Percentiles rank a stretch among this genome's conserved stretches.
These are phyloP conservation scores for Montifringilla adamsi DNA, from an alignment of 2,113 vertebrate species.

Conservation along the genomic window DNA sequence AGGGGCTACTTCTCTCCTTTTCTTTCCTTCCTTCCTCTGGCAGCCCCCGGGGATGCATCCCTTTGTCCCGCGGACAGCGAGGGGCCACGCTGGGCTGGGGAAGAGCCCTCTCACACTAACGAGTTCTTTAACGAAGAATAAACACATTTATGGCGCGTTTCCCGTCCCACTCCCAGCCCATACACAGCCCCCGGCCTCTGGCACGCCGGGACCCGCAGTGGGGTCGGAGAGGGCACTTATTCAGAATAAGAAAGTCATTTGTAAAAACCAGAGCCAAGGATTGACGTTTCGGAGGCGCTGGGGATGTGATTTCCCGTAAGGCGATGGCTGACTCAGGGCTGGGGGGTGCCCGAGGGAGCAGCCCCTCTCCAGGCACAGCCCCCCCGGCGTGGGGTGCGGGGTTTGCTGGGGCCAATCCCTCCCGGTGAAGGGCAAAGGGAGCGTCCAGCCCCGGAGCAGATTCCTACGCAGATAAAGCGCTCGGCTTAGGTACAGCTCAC, in stretches of 20 bases:
- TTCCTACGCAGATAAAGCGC: background rate
- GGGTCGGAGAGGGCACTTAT: background rate
- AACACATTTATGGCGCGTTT: background rate
- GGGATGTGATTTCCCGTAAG: background rate
- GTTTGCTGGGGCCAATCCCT: background rate
- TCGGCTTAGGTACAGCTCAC: background rate
- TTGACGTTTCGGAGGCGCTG: background rate
- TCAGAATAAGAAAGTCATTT: background rate
- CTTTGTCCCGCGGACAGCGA: conserved; percentile 25
- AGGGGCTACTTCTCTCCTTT: background rate
- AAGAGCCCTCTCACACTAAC: background rate
- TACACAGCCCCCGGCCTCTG: background rate
- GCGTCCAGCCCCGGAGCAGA: background rate
- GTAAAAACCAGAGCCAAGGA: background rate
- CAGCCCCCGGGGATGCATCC: background rate
- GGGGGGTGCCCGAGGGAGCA: background rate
- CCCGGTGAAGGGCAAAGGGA: background rate
- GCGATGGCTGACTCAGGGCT: background rate
- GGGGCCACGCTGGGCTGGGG: background rate
- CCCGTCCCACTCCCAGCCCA: background rate
- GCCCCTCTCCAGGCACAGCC: background rate
- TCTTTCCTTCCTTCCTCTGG: conserved; percentile 12
- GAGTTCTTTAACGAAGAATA: background rate
- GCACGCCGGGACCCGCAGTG: background rate
- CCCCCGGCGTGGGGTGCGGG: accelerated